Evolutionary conservation across 23 tunicate species (phyloP).

Genomic region (Ciona savignyi): DNA sequence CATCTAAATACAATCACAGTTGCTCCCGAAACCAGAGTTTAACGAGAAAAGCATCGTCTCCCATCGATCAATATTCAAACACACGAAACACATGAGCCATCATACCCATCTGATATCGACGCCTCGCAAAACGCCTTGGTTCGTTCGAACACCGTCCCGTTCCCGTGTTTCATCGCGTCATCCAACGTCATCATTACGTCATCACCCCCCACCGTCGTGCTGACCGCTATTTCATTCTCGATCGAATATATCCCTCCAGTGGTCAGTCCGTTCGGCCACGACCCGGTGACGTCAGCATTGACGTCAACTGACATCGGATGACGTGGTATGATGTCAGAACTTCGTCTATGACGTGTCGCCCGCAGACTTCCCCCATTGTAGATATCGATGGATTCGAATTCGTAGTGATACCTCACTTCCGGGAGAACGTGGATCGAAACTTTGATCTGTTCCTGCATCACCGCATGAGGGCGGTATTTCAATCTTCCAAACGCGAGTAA

Average conservation of each 20-base stretch:
- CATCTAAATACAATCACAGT: background rate
- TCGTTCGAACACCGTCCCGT: slow-evolving; percentile 5
- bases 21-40: too few relatives aligned
- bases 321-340: background rate
- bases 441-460: too few relatives aligned
- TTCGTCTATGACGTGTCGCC: too few relatives aligned
- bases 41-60: too few relatives aligned
- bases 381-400: too few relatives aligned
- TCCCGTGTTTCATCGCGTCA: background rate
- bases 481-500: too few relatives aligned
- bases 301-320: background rate
- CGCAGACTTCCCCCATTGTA: too few relatives aligned
- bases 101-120: background rate
- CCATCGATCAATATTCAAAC: too few relatives aligned
- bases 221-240: background rate
- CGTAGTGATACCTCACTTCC: too few relatives aligned
- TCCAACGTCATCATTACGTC: background rate
- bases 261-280: background rate
- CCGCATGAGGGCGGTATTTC: too few relatives aligned
- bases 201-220: background rate
- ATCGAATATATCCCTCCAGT: background rate
- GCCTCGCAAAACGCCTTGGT: background rate
- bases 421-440: too few relatives aligned
- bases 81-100: too few relatives aligned
- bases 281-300: background rate